Base-by-base conservation (phyloP, 1,140 invertebrate genomes). In the Anoplophora glabripennis region DNA sequence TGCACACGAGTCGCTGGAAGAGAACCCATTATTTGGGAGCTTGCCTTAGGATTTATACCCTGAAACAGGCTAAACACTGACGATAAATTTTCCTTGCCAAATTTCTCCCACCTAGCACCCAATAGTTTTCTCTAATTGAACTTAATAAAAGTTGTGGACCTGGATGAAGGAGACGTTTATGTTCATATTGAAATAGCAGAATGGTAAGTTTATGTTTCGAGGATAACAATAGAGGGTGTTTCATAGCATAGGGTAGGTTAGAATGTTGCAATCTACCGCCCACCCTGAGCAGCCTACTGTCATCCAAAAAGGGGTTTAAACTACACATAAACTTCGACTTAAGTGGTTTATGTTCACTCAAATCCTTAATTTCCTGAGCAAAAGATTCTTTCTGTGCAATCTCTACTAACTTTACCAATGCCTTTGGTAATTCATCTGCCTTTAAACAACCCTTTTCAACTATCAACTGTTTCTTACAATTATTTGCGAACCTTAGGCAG, bases 251-350 rank as follows among this genome's bases (percentile, higher is more conserved):
- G 7, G 17, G n/a, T 15, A 70, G 33, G 21, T 56, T 15, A 17
- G 68, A 40, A 49, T 66, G 47, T 58, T 61, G 42, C 38, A 73
- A 42, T 18, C 69, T 52, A 14, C 66, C 69, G 10, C 65, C 68
- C 21, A 73, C 71, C 17, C 69, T 51, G 12, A 72, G 11, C 15
- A 67, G 9, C 7, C 64, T 62, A 14, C 46, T 28, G 21, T 35
- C 40, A 53, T 72, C 64, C 3, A 69, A 15, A 36, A 62, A 62
- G 7, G 56, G 28, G 38, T 46, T 53, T 18, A 53, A 42, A 34
- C n/a, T 44, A 18, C 14, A 9, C 14, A 61, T 15, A 21, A n/a
- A 7, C 21, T 53, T 47, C 35, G 59, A 48, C 36, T 42, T 8
- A n/a, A 59, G 7, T 14, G 15, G 5, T 34, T 55, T 59, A 11